A percentile compares a stretch with the other conserved stretches of the same genome.
Evolutionary conservation across 2,113 vertebrate genomes (phyloP).

Genomic region (Azemiops feae): DNA sequence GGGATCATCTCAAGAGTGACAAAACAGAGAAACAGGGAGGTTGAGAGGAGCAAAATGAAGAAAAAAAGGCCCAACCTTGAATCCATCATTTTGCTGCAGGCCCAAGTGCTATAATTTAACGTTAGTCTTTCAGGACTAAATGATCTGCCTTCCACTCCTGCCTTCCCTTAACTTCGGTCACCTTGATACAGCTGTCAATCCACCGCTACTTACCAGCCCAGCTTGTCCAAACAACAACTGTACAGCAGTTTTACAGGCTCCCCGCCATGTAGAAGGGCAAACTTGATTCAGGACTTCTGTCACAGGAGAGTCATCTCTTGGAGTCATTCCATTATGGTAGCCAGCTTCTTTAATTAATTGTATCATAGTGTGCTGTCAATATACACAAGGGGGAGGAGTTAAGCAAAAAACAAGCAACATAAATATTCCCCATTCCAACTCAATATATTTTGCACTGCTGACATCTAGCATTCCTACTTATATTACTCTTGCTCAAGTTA

Average conservation of each 20-base stretch:
- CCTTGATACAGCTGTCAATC: not conserved
- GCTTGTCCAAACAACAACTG: constrained; percentile 96
- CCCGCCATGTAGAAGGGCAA: constrained; percentile 96
- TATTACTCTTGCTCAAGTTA: not conserved
- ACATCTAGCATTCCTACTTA: not conserved
- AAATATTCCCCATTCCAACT: not conserved
- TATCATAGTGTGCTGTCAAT: constrained; percentile 87
- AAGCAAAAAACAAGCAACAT: not conserved
- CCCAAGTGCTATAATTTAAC: not conserved
- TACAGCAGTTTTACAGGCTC: constrained; percentile 96
- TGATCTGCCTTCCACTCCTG: not conserved
- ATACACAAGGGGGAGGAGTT: not conserved
- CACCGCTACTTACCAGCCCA: constrained; percentile 85
- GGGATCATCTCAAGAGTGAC: not conserved
- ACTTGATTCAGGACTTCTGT: constrained; percentile 97
- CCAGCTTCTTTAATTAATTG: constrained; percentile 93
- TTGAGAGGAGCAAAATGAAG: not conserved
- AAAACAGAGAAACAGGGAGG: not conserved
- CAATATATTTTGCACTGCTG: not conserved
- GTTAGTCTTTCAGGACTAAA: not conserved
- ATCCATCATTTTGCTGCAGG: not conserved
- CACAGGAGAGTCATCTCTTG: constrained; percentile 87
- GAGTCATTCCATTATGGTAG: constrained; percentile 86
- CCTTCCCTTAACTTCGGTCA: not conserved
- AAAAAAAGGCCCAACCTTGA: not conserved